These are phyloP conservation scores for Drosophila ficusphila DNA, from an alignment of 1,140 invertebrate species.

Conservation along the genomic window DNA sequence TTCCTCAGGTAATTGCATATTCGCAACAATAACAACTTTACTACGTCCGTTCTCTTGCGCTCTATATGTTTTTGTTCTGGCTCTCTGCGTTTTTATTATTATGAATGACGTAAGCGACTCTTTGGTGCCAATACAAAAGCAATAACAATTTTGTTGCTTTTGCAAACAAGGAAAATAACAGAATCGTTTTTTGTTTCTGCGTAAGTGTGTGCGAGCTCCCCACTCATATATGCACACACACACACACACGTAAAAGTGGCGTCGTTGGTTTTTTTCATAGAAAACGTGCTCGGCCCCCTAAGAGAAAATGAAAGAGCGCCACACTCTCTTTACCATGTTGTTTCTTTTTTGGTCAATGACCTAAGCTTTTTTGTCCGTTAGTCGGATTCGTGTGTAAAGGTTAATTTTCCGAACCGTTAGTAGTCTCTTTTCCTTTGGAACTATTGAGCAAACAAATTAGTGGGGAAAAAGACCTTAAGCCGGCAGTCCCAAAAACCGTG, in stretches of 20 bases:
- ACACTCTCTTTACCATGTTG: constrained; percentile 45
- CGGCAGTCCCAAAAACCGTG: no score
- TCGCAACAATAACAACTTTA: constrained; percentile 30
- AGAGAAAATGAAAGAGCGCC: constrained; percentile 14
- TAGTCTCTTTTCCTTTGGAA: background rate
- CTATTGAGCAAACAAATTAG: background rate
- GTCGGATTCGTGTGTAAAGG: constrained; percentile 39
- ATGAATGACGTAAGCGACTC: constrained; percentile 78
- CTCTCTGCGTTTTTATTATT: constrained; percentile 68
- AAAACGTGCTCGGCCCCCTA: constrained; percentile 59
- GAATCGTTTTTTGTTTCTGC: background rate
- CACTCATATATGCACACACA: constrained; percentile 11
- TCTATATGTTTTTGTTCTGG: constrained; percentile 15
- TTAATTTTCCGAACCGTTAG: constrained; percentile 13
- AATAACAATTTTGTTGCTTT: constrained; percentile 47
- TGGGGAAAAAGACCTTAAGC: background rate
- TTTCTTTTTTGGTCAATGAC: constrained; percentile 81
- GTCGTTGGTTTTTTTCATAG: constrained; percentile 53
- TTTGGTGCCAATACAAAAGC: constrained; percentile 35
- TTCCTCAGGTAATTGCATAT: constrained; percentile 70
- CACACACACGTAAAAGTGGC: constrained; percentile 40
- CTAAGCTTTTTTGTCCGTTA: constrained; percentile 73
- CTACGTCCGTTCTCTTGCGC: background rate
- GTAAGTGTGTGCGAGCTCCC: constrained; percentile 17
- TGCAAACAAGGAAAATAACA: constrained; percentile 22